Conservation (phyloP, 2,888 invertebrate species). For the Baccha elongata region DNA sequence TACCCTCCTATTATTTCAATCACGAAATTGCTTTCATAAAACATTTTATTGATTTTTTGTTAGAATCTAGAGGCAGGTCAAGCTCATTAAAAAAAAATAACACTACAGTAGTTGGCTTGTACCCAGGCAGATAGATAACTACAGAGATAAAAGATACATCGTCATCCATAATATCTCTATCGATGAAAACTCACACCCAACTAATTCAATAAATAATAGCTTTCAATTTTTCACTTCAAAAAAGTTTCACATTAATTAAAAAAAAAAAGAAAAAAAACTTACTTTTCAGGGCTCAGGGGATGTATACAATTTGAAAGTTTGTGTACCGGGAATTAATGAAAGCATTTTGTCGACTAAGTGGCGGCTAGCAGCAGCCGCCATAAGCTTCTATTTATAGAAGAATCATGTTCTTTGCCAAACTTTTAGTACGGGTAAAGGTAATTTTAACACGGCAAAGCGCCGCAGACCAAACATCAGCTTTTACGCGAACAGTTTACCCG, state of each 20-base stretch:
- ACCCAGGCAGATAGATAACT: neutral
- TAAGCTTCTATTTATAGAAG: constrained; percentile 55
- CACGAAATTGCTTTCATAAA: constrained; percentile 19
- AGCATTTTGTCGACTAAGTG: constrained; percentile 44
- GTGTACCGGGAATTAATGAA: constrained; percentile 60
- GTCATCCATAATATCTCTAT: neutral
- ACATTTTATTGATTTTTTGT: constrained; percentile 41
- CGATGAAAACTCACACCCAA: neutral
- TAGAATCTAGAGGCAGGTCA: constrained; percentile 63
- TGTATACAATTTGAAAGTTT: constrained; percentile 16
- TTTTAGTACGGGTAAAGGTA: constrained; percentile 11
- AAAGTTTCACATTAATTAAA: no score
- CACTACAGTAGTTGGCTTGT: neutral
- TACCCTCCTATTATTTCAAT: neutral
- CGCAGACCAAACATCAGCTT: constrained; percentile 25
- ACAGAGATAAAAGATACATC: neutral
- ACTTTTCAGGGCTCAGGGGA: neutral
- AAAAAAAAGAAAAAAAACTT: neutral
- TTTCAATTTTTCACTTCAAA: constrained; percentile 7
- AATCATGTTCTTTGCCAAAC: constrained; percentile 48
- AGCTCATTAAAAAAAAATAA: constrained; percentile 43
- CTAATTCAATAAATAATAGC: constrained; percentile 7
- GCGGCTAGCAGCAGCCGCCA: constrained; percentile 48
- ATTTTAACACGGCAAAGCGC: constrained; percentile 38
- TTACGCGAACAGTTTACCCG: neutral